Percentiles rank a stretch among this genome's conserved stretches.
phyloP scores from a whole-genome alignment of 2,797 vertebrate species.

The Oreochromis mossambicus region DNA sequence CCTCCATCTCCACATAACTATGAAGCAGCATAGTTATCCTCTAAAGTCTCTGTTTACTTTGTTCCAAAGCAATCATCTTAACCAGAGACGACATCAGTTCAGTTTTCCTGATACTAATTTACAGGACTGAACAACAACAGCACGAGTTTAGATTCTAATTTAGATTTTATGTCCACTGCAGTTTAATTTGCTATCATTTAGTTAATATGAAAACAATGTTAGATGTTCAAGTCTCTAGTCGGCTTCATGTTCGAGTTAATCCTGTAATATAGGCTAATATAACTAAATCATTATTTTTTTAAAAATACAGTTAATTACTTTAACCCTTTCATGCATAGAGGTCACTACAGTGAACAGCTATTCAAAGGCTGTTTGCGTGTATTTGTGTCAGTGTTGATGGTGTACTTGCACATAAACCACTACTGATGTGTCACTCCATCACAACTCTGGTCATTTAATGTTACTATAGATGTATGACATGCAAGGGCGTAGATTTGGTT shows the following conservation, averaged over 20 bases:
- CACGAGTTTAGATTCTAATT: not conserved
- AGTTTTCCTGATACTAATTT: not conserved
- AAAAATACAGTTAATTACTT: not conserved
- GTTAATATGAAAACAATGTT: not conserved
- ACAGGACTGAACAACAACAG: not conserved
- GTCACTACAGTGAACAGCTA: too few species aligned
- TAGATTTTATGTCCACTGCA: not conserved
- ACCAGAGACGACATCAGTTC: not conserved
- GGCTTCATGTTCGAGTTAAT: not conserved
- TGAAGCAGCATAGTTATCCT: not conserved
- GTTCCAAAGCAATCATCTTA: not conserved
- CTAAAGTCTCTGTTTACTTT: not conserved
- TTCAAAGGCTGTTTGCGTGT: too few species aligned
- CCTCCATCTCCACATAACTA: not conserved
- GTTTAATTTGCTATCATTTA: not conserved
- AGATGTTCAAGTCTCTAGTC: not conserved
- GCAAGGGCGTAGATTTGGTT: too few species aligned
- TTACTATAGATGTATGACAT: too few species aligned
- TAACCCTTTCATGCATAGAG: too few species aligned
- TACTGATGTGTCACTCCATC: too few species aligned
- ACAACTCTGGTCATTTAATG: too few species aligned
- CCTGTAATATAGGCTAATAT: not conserved
- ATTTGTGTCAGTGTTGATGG: too few species aligned
- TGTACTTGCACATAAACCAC: too few species aligned
- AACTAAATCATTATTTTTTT: not conserved